Base-by-base conservation (phyloP, 1,140 invertebrate species). In the Drosophila eugracilis region DNA sequence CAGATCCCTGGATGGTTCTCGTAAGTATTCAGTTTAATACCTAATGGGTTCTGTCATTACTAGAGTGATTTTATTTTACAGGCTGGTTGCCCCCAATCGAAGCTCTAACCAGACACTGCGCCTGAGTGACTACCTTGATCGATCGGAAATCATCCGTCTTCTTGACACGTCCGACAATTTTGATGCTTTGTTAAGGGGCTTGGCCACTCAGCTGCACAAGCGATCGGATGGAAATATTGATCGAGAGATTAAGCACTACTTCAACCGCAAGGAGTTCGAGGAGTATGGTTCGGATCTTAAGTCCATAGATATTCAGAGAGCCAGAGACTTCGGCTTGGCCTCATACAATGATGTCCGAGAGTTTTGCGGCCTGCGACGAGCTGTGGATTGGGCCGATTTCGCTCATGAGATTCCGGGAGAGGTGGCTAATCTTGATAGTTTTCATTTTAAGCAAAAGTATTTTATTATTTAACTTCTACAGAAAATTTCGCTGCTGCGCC, bases 251-350 rank as follows among this genome's bases (percentile, higher is more conserved):
- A 97, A 96, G 1, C 93, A 96, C 69, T 96, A 94, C 89, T 92
- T 97, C 6, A 96, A 97, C 92, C 93, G 93, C 47, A 93, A 93
- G 28, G 93, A 94, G n/a, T 81, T 79, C 7, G 74, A 91, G 37
- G 83, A 88, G 5, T 91, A 59, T 24, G 90, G 90, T 0, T 59
- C 69, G 5, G 98, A 98, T 92, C 92, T 98, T 19, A 94, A 95
- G 32, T 94, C 97, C 0, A 93, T 95, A 17, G 97, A 98, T 75
- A 96, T 98, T 45, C 96, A 98, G 81, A 94, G 97, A 88, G 96
- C 96, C 42, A 93, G 97, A 26, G 98, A 99, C 92, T 97, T 97
- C 84, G 97, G 96, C 21, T 90, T 98, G 1, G 95, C 95, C 0
- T 94, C 94, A 0, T 99, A 98, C 91, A 96, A 97, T 69, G 94